Evolutionary conservation across 2,888 invertebrate species (phyloP).

Genomic region (Bugulina stolonifera): DNA sequence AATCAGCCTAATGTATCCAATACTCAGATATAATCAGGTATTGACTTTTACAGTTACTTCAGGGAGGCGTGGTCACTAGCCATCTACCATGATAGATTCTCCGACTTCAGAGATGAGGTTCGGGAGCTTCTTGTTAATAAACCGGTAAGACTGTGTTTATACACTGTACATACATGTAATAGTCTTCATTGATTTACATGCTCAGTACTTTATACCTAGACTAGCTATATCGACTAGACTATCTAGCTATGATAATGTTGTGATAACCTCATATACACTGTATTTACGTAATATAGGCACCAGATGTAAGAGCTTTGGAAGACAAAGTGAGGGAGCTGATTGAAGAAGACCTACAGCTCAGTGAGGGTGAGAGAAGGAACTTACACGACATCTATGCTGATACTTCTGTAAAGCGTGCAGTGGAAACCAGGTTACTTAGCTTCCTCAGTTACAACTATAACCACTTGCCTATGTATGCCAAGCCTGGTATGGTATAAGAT

Average conservation of each 20-base stretch:
- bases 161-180: too few species aligned
- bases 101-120: slow-evolving; percentile 51
- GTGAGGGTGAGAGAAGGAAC: slow-evolving; percentile 37
- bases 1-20: too few species aligned
- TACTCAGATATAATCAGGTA: not conserved
- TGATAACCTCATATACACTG: too few species aligned
- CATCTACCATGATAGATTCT: slow-evolving; percentile 52
- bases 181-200: too few species aligned
- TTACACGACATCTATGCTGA: slow-evolving; percentile 38
- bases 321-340: slow-evolving; percentile 36
- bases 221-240: too few species aligned
- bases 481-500: slow-evolving; percentile 34
- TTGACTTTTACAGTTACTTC: slow-evolving; percentile 43
- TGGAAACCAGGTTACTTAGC: slow-evolving; percentile 49
- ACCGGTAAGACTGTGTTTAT: slow-evolving; percentile 42
- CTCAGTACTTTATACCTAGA: too few species aligned
- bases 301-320: slow-evolving; percentile 29
- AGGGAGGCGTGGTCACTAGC: slow-evolving; percentile 49
- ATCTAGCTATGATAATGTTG: too few species aligned
- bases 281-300: too few species aligned
- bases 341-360: slow-evolving; percentile 48
- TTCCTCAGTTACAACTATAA: slow-evolving; percentile 50
- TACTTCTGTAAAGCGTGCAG: slow-evolving; percentile 44
- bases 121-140: slow-evolving; percentile 48
- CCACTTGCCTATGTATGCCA: slow-evolving; percentile 45